These are phyloP conservation scores for Palloptera scutellata DNA, from an alignment of 2,888 invertebrate genomes.

Conservation along the genomic window DNA sequence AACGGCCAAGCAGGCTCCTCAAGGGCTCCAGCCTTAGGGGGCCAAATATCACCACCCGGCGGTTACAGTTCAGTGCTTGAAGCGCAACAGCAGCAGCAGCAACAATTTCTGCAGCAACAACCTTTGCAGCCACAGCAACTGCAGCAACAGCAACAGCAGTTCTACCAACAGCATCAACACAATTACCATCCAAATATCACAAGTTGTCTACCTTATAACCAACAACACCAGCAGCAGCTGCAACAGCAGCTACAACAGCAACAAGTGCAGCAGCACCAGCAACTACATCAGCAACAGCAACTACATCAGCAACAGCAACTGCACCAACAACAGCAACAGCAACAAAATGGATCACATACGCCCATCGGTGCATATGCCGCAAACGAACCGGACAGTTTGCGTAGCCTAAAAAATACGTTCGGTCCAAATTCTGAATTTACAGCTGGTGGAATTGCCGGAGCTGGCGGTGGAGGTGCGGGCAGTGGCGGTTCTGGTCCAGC, in stretches of 20 bases:
- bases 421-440: conserved; percentile 64
- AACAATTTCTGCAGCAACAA: conserved; percentile 44
- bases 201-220: too few species aligned
- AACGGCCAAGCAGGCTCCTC: conserved; percentile 65
- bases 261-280: conserved; percentile 39
- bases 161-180: conserved; percentile 51
- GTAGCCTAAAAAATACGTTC: conserved; percentile 61
- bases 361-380: conserved; percentile 29
- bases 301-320: conserved; percentile 38
- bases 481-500: conserved; percentile 40
- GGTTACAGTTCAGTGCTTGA: conserved; percentile 51
- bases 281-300: conserved; percentile 45
- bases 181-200: conserved; percentile 42
- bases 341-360: conserved; percentile 34
- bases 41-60: conserved; percentile 65
- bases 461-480: conserved; percentile 29
- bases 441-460: conserved; percentile 39
- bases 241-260: conserved; percentile 52
- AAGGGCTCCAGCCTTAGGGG: conserved; percentile 66
- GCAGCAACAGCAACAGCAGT: conserved; percentile 48
- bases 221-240: conserved; percentile 43
- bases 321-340: conserved; percentile 34
- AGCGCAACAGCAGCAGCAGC: conserved; percentile 45
- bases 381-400: conserved; percentile 59
- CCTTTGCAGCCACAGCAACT: conserved; percentile 48